Conservation (phyloP, 2,797 vertebrate genomes). For the Poeciliopsis turneri region DNA sequence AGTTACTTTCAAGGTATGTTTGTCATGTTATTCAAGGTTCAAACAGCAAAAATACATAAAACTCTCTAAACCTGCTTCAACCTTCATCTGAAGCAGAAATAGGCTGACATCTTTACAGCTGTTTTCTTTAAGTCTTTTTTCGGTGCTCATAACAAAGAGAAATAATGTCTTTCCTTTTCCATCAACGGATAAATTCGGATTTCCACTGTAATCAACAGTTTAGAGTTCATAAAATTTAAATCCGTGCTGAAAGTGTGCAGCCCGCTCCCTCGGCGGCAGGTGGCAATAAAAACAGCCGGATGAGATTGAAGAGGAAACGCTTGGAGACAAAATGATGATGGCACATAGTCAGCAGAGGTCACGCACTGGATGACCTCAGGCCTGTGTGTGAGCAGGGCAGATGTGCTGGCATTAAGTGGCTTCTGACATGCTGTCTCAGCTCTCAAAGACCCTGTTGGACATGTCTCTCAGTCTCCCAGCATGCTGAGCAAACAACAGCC, state of each 20-base stretch:
- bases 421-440: not conserved
- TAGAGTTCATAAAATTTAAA: not conserved
- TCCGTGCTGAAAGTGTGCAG: not conserved
- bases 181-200: not conserved
- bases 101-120: not conserved
- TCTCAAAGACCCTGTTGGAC: not conserved
- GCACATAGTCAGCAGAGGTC: not conserved
- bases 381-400: not conserved
- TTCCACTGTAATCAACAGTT: not conserved
- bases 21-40: not conserved
- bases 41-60: not conserved
- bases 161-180: not conserved
- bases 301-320: not conserved
- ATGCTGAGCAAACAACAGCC: conserved; percentile 11
- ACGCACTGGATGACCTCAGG: not conserved
- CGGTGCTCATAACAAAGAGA: not conserved
- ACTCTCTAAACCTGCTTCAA: not conserved
- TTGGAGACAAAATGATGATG: not conserved
- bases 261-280: not conserved
- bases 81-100: not conserved
- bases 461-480: conserved; percentile 1
- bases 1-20: not conserved
- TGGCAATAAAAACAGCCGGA: not conserved
- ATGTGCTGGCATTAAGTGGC: not conserved
- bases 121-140: not conserved